phyloP scores from a whole-genome alignment of 2,797 vertebrate species.

The Lagocephalus sceleratus region DNA sequence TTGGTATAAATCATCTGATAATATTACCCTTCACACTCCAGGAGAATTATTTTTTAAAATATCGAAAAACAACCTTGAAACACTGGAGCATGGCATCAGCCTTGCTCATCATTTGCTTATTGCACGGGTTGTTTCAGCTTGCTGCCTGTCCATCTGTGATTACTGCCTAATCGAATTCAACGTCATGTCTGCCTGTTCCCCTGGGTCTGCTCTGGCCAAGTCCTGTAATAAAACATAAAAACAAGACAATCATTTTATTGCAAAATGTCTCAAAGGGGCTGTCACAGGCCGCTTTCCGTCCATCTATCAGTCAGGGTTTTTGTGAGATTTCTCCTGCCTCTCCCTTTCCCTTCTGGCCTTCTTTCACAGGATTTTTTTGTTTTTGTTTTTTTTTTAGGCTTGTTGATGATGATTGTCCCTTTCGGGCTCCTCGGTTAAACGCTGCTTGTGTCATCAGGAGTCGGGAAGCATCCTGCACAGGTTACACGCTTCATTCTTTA shows the following conservation, averaged over 20 bases:
- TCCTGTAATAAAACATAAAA: conserved; percentile 77
- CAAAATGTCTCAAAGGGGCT: conserved; percentile 53
- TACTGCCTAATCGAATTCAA: conserved; percentile 74
- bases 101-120: conserved; percentile 51
- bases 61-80: conserved; percentile 34
- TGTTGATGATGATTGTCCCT: conserved; percentile 16
- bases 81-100: conserved; percentile 32
- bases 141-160: conserved; percentile 68
- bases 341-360: conserved; percentile 1
- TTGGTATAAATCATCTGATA: conserved; percentile 37
- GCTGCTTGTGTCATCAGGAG: conserved; percentile 51
- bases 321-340: conserved; percentile 41
- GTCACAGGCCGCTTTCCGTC: conserved; percentile 36
- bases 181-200: conserved; percentile 71
- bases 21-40: conserved; percentile 33
- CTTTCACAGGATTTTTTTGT: conserved; percentile 1
- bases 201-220: conserved; percentile 61
- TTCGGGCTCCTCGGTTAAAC: conserved; percentile 19
- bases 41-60: conserved; percentile 20
- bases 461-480: conserved; percentile 55
- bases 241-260: conserved; percentile 71
- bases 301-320: conserved; percentile 43
- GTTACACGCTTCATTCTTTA: conserved; percentile 74
- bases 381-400: background rate
- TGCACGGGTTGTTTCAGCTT: conserved; percentile 42